Base-by-base conservation (phyloP, 2,113 vertebrate genomes). In the Isichthys henryi region DNA sequence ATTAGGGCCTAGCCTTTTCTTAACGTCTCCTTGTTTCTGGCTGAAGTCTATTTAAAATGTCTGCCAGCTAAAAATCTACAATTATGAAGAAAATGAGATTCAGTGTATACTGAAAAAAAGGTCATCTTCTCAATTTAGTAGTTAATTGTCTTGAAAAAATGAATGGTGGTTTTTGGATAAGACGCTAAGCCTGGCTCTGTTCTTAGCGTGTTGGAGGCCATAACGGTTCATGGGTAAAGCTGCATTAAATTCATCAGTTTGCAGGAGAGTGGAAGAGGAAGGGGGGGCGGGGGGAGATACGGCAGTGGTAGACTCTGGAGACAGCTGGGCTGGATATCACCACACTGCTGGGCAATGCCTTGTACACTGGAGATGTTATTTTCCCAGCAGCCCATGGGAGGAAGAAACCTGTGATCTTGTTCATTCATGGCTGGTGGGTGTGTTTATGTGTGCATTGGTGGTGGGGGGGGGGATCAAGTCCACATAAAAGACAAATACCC, bases 351-450 rank as follows among this genome's bases (percentile, higher is more conserved):
- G 95, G 93, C 94, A n/a, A 95, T 90, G 58, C 91, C 92, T 88
- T 90, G 89, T 93, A 95, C 95, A 95, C 94, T 92, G 95, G 95
- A 95, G 95, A 95, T 93, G 94, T 93, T 94, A 94, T 96, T 96
- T 95, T 95, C 94, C 94, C 95, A 95, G 93, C 92, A 94, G 94
- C 94, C 94, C 93, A 86, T 84, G 92, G 92, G 93, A 95, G 93
- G 91, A 92, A 89, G 90, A 91, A 91, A 93, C 94, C 92, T 92
- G 92, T 93, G 93, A 95, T 95, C 93, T 93, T 96, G 95, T 95
- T 95, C 95, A 95, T 94, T 94, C 94, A 93, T 93, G 94, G 94
- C 93, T 96, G 93, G 94, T 95, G 93, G 31, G 70, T 66, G 58
- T n/a, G 58, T 66, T 56, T 56, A 8, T 66, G 23, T 27, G 58